Conservation (phyloP, 2,797 vertebrate species). For the Rhincodon typus region DNA sequence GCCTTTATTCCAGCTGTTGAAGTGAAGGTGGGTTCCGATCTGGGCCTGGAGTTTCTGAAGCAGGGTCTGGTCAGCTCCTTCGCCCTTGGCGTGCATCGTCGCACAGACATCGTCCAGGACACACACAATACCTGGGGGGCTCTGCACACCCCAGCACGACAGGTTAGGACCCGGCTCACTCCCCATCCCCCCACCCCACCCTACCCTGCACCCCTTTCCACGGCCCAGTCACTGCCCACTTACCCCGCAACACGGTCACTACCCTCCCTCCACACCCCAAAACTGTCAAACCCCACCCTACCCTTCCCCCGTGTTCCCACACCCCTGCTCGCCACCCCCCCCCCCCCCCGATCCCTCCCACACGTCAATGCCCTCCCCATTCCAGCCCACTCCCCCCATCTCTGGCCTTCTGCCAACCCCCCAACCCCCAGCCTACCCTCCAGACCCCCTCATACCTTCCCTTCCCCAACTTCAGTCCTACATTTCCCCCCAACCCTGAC, state of each 20-base stretch:
- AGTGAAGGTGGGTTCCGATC: conserved; percentile 65
- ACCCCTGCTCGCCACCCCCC: background rate
- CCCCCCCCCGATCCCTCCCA: too few relatives aligned
- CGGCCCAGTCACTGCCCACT: rapidly evolving
- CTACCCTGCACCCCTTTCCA: background rate
- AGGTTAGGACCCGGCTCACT: too few relatives aligned
- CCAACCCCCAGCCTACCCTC: background rate
- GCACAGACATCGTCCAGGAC: conserved; percentile 73
- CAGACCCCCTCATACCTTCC: rapidly evolving
- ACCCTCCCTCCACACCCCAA: background rate
- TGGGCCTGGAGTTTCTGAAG: conserved; percentile 70
- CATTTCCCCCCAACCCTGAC: too few relatives aligned
- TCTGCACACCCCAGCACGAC: conserved; percentile 48
- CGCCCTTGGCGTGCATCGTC: conserved; percentile 76
- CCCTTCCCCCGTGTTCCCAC: too few relatives aligned
- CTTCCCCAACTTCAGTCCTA: too few relatives aligned
- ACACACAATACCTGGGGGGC: conserved; percentile 69
- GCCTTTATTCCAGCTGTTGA: conserved; percentile 74
- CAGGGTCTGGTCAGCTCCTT: conserved; percentile 70
- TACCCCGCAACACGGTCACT: background rate
- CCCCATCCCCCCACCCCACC: background rate
- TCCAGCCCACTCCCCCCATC: background rate
- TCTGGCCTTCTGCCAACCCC: background rate
- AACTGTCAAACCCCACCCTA: too few relatives aligned
- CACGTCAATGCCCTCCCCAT: background rate